These are phyloP conservation scores for Pterobdella sp. DNA, from an alignment of 2,888 invertebrate species.

Conservation along the genomic window DNA sequence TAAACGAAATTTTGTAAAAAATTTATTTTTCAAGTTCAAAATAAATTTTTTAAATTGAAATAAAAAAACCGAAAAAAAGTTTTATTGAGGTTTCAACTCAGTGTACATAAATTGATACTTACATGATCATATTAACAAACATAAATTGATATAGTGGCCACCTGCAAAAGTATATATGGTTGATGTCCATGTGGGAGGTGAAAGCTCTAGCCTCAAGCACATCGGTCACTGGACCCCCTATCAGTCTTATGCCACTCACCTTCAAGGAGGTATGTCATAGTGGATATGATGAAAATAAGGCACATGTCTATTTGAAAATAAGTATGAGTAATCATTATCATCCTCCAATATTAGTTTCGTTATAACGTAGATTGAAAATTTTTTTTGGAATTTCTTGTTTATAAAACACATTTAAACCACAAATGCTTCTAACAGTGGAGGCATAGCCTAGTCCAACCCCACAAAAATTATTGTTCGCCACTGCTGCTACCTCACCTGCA, in stretches of 20 bases:
- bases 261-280: conserved; percentile 22
- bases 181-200: conserved; percentile 44
- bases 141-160: too few species aligned
- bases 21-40: too few species aligned
- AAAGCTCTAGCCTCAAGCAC: conserved; percentile 51
- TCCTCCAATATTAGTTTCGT: too few species aligned
- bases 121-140: too few species aligned
- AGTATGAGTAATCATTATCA: neutral
- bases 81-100: too few species aligned
- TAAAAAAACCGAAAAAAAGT: too few species aligned
- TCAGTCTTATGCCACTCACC: conserved; percentile 47
- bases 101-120: too few species aligned
- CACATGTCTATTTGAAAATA: neutral
- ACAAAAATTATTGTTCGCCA: conserved; percentile 48
- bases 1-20: too few species aligned
- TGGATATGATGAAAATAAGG: neutral
- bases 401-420: too few species aligned
- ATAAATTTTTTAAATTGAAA: too few species aligned
- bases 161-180: conserved; percentile 50
- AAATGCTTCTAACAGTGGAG: neutral
- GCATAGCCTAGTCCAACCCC: conserved; percentile 52
- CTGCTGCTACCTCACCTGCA: conserved; percentile 52
- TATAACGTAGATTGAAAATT: too few species aligned
- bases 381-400: too few species aligned
- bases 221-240: conserved; percentile 52